These are phyloP conservation scores for Andrena fulva DNA, from an alignment of 2,888 invertebrate genomes.

Conservation along the genomic window DNA sequence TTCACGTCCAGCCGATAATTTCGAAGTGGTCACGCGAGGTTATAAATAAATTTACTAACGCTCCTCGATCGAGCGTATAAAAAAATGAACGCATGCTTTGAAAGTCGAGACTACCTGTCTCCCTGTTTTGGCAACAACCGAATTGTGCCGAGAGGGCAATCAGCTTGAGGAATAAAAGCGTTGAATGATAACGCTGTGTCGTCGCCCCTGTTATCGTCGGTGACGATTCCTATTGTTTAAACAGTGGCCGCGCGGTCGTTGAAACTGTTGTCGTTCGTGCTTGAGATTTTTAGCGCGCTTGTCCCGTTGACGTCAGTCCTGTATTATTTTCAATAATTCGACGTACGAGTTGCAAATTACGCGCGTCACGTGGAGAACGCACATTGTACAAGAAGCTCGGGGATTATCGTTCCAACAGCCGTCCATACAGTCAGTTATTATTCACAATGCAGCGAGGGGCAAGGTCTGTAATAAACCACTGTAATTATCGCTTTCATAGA, in stretches of 20 bases:
- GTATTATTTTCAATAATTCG: constrained; percentile 39
- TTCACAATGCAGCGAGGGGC: too few species aligned
- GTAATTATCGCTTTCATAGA: too few species aligned
- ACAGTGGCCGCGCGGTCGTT: not conserved
- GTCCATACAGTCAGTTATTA: too few species aligned
- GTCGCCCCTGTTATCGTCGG: not conserved
- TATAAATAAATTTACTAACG: not conserved
- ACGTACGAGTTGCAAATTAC: not conserved
- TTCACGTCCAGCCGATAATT: not conserved
- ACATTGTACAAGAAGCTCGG: constrained; percentile 10
- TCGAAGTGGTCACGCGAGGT: not conserved
- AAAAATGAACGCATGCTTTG: not conserved
- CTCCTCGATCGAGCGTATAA: not conserved
- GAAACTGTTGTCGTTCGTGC: not conserved
- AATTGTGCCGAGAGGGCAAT: not conserved
- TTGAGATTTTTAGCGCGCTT: not conserved
- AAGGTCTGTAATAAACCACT: too few species aligned
- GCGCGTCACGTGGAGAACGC: constrained; percentile 7
- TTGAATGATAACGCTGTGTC: not conserved
- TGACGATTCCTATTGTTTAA: constrained; percentile 6
- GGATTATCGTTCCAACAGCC: too few species aligned
- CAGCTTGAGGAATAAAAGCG: not conserved
- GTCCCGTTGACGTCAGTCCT: constrained; percentile 18
- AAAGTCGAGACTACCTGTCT: not conserved
- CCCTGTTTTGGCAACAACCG: not conserved